Conservation (phyloP, 2,113 vertebrate genomes). For the Mormyrus iriodes region DNA sequence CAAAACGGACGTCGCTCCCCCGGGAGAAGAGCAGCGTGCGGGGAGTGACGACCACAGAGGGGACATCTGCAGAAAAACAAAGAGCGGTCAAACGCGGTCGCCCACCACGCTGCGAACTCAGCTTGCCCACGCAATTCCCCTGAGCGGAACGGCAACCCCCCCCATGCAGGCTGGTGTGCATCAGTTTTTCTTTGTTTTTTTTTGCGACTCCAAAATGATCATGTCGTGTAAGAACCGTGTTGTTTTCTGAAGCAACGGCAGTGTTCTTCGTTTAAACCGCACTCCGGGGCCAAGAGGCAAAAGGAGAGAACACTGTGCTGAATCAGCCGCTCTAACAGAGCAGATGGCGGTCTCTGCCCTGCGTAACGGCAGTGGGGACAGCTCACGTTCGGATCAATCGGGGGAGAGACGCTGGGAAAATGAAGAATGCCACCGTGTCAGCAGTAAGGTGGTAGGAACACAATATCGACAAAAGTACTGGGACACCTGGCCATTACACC, state of each 20-base stretch:
- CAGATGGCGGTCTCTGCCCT: neutral
- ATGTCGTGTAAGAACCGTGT: constrained; percentile 12
- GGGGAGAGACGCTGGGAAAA: neutral
- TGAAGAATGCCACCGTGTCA: neutral
- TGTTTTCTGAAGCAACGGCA: constrained; percentile 25
- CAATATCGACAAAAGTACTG: neutral
- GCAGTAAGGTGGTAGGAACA: neutral
- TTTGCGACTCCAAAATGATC: neutral
- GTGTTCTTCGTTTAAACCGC: constrained; percentile 36
- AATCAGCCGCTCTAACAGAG: neutral
- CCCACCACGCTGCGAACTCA: constrained; percentile 27
- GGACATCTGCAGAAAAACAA: constrained; percentile 60
- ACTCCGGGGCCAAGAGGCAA: constrained; percentile 28
- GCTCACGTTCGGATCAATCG: neutral
- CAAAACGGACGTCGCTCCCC: constrained; percentile 69
- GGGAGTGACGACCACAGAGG: constrained; percentile 65
- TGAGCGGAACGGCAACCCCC: neutral
- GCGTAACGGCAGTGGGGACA: no score
- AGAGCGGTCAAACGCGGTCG: neutral
- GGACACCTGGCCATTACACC: neutral
- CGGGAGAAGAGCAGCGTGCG: constrained; percentile 61
- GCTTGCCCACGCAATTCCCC: neutral
- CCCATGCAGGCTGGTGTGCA: neutral
- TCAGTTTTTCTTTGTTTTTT: neutral
- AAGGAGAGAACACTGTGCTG: constrained; percentile 14